Percentiles rank a stretch among this genome's conserved stretches.
Evolutionary conservation across 2,113 vertebrate genomes (phyloP).

Genomic region (Melanerpes aurifrons): DNA sequence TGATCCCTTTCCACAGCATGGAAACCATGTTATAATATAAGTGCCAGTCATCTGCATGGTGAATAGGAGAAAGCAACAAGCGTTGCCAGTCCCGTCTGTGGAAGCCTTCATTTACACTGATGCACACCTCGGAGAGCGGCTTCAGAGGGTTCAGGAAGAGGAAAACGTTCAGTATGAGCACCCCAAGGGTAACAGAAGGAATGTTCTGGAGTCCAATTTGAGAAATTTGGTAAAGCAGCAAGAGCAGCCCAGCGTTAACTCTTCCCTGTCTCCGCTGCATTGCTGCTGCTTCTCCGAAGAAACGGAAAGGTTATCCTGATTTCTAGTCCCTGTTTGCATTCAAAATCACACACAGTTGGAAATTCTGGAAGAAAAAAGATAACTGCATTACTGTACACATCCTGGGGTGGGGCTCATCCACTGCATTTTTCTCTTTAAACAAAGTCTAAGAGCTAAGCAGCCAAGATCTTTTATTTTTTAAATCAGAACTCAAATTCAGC

Average conservation of each 20-base stretch:
- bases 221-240: slow-evolving; percentile 87
- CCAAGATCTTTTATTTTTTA: not conserved
- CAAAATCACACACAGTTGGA: not conserved
- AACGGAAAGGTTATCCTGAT: not conserved
- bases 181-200: slow-evolving; percentile 88
- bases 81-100: slow-evolving; percentile 85
- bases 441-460: not conserved
- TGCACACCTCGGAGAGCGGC: slow-evolving; percentile 77
- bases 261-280: slow-evolving; percentile 80
- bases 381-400: not conserved
- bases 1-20: slow-evolving; percentile 91
- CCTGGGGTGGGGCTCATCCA: not conserved
- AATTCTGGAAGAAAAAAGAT: slow-evolving; percentile 65
- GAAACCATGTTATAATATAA: slow-evolving; percentile 97
- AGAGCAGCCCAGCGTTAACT: slow-evolving; percentile 80
- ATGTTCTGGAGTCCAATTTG: slow-evolving; percentile 88
- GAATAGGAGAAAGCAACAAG: slow-evolving; percentile 87
- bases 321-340: not conserved
- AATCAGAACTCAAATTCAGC: not conserved
- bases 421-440: not conserved
- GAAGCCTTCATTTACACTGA: slow-evolving; percentile 86
- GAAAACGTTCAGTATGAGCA: slow-evolving; percentile 86
- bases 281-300: not conserved
- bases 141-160: slow-evolving; percentile 87
- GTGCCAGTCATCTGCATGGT: slow-evolving; percentile 92